These are phyloP conservation scores for Girardinus metallicus DNA, from an alignment of 2,797 vertebrate genomes.

Conservation along the genomic window DNA sequence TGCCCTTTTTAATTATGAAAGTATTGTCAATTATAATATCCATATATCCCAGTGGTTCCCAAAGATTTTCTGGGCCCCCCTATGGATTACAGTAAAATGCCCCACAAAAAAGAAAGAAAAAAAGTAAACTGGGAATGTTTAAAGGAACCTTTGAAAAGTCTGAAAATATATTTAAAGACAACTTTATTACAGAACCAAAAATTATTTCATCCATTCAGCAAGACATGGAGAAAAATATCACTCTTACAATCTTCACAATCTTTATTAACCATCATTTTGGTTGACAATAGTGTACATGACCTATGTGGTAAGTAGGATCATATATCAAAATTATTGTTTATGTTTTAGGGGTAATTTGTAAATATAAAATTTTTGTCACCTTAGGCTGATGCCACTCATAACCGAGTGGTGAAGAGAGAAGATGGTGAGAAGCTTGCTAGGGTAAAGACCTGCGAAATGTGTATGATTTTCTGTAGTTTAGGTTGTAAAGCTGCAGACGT, in stretches of 20 bases:
- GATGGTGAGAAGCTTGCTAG: slow-evolving; percentile 93
- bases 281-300: neutral
- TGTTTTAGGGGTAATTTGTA: neutral
- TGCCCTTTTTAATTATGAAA: neutral
- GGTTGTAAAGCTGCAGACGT: neutral
- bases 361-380: slow-evolving; percentile 30
- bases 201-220: neutral
- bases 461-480: neutral
- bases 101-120: too few relatives aligned
- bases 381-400: slow-evolving; percentile 90
- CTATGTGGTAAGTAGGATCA: neutral
- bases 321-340: neutral
- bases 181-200: neutral
- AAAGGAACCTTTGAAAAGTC: neutral
- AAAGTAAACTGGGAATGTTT: too few relatives aligned
- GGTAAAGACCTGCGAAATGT: slow-evolving; percentile 70
- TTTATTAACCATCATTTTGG: neutral
- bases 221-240: neutral
- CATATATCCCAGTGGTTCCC: too few relatives aligned
- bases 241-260: neutral
- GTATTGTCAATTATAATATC: neutral
- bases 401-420: slow-evolving; percentile 90
- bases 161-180: neutral
- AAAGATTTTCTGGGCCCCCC: too few relatives aligned
- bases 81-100: too few relatives aligned